These are phyloP conservation scores for Pseudochirops cupreus DNA, from an alignment of 2,797 vertebrate genomes.

Conservation along the genomic window DNA sequence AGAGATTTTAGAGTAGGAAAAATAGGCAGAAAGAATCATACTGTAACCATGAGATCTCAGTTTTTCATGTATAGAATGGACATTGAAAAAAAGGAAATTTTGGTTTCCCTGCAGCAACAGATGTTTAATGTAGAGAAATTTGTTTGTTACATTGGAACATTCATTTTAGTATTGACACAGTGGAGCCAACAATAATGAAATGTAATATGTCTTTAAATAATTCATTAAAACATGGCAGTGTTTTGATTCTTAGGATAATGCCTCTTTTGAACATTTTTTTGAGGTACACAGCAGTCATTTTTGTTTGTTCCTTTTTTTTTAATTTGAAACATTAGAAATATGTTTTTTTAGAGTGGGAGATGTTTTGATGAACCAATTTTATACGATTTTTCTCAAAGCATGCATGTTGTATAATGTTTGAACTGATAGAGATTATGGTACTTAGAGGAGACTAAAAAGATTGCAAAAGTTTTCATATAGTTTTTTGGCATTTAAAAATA, in stretches of 20 bases:
- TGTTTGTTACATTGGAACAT: neutral
- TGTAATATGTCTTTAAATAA: constrained; percentile 34
- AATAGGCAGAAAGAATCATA: constrained; percentile 22
- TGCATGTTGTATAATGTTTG: neutral
- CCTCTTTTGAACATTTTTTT: neutral
- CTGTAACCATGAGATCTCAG: constrained; percentile 26
- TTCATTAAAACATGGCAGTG: neutral
- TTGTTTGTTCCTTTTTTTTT: constrained; percentile 2
- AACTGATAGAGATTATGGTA: neutral
- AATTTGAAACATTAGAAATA: neutral
- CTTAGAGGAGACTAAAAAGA: neutral
- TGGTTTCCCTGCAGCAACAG: neutral
- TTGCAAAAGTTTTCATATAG: neutral
- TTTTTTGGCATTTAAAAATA: neutral
- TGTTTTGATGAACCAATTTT: constrained; percentile 40
- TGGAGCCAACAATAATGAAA: constrained; percentile 24
- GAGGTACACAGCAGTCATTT: neutral
- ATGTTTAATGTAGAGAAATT: neutral
- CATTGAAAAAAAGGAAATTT: constrained; percentile 41
- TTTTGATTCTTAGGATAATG: neutral
- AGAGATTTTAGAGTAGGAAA: neutral
- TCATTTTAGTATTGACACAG: constrained; percentile 35
- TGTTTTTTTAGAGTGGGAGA: constrained; percentile 17
- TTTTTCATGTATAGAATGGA: constrained; percentile 5
- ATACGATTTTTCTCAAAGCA: neutral